phyloP scores from a whole-genome alignment of 1,140 invertebrate species.

The Drosophila melanogaster region Release_6_plus_ISO1_MT NT_033777.3:17122001-17122500 shows the following conservation, averaged over 20 bases:
- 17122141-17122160: constrained; percentile 81
- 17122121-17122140: constrained; percentile 82
- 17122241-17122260: constrained; percentile 72
- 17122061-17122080: constrained; percentile 41
- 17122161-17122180: constrained; percentile 71
- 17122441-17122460: constrained; percentile 34
- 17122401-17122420: constrained; percentile 58
- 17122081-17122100: constrained; percentile 55
- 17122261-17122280: constrained; percentile 79
- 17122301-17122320: constrained; percentile 32
- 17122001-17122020: constrained; percentile 45
- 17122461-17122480: constrained; percentile 50
- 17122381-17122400: constrained; percentile 61
- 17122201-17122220: constrained; percentile 33
- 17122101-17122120: constrained; percentile 76
- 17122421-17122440: neutral
- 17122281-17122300: constrained; percentile 68
- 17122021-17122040: constrained; percentile 38
- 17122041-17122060: constrained; percentile 73
- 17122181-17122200: constrained; percentile 40
- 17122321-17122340: constrained; percentile 15
- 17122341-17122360: constrained; percentile 7
- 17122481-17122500: constrained; percentile 59
- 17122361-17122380: neutral
- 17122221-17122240: constrained; percentile 68